Evolutionary conservation across 2,888 invertebrate genomes (phyloP).

Genomic region (Leptopilina syphax): DNA sequence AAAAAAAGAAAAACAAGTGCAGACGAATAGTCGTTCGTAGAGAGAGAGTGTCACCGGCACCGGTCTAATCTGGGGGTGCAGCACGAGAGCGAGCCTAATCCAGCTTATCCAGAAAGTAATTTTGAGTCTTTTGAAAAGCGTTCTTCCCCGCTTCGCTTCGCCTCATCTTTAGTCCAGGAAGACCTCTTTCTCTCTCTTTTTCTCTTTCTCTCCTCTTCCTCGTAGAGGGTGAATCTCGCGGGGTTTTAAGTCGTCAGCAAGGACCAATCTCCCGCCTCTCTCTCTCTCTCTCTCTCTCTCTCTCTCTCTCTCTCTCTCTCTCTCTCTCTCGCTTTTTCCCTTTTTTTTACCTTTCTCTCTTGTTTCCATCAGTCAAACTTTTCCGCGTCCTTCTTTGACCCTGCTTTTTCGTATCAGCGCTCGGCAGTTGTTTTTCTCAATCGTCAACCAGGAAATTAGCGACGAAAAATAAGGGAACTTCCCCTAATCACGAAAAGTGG

Average conservation of each 20-base stretch:
- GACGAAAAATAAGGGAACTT: constrained; percentile 53
- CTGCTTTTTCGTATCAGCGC: constrained; percentile 61
- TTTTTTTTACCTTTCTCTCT: constrained; percentile 41
- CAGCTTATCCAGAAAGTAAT: constrained; percentile 83
- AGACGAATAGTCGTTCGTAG: constrained; percentile 45
- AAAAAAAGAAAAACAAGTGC: constrained; percentile 54
- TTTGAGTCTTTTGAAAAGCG: constrained; percentile 81
- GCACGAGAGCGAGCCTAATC: constrained; percentile 79
- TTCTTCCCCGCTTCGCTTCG: constrained; percentile 52
- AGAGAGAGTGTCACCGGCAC: constrained; percentile 65
- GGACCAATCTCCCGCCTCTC: constrained; percentile 55
- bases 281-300: too few species aligned
- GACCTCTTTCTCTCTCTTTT: constrained; percentile 44
- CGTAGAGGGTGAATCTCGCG: constrained; percentile 54
- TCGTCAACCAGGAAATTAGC: constrained; percentile 66
- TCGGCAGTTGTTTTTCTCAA: constrained; percentile 67
- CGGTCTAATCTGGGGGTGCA: constrained; percentile 74
- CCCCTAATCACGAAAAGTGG: constrained; percentile 20
- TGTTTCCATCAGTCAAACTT: constrained; percentile 51
- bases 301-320: constrained; percentile 2
- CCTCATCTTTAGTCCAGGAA: constrained; percentile 37
- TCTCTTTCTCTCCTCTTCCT: constrained; percentile 37
- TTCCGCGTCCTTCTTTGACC: constrained; percentile 51
- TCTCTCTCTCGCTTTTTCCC: constrained; percentile 16
- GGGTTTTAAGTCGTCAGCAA: constrained; percentile 56